phyloP scores from a whole-genome alignment of 1,140 invertebrate species.

The Brachionus asplanchnoidis region DNA sequence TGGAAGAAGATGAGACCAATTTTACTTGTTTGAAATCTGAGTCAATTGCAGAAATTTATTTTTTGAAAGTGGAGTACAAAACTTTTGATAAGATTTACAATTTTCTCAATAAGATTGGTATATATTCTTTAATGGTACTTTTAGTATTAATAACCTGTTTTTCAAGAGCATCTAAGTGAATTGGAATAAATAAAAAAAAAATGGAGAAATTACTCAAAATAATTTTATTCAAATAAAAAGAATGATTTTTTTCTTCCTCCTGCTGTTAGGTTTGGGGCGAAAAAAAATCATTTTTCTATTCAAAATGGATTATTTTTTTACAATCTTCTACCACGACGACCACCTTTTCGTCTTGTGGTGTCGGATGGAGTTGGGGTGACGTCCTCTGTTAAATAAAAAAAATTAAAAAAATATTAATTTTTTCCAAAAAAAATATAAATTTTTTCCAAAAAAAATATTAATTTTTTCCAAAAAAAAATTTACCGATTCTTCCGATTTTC shows the following conservation, averaged over 20 bases:
- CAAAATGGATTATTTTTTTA: conserved; percentile 61
- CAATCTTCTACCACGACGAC: conserved; percentile 93
- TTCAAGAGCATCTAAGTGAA: not conserved
- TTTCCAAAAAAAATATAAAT: too few species aligned
- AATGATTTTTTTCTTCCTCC: not conserved
- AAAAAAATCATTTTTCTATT: conserved; percentile 31
- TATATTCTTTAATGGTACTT: not conserved
- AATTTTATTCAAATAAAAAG: conserved; percentile 27
- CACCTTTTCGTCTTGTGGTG: conserved; percentile 96
- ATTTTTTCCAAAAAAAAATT: conserved; percentile 31
- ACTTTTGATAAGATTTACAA: not conserved
- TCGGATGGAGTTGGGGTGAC: conserved; percentile 99
- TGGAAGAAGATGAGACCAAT: not conserved
- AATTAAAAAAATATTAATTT: not conserved
- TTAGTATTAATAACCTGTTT: not conserved
- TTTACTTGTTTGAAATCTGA: not conserved
- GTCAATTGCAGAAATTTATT: not conserved
- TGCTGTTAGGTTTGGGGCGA: not conserved
- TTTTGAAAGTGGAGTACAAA: not conserved
- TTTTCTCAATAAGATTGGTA: not conserved
- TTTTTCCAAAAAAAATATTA: not conserved
- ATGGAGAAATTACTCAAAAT: not conserved
- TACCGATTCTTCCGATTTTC: conserved; percentile 95
- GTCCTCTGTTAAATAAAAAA: conserved; percentile 64
- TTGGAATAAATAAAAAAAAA: not conserved